These are phyloP conservation scores for Cuniculus paca DNA, from an alignment of 2,797 vertebrate genomes.

Conservation along the genomic window DNA sequence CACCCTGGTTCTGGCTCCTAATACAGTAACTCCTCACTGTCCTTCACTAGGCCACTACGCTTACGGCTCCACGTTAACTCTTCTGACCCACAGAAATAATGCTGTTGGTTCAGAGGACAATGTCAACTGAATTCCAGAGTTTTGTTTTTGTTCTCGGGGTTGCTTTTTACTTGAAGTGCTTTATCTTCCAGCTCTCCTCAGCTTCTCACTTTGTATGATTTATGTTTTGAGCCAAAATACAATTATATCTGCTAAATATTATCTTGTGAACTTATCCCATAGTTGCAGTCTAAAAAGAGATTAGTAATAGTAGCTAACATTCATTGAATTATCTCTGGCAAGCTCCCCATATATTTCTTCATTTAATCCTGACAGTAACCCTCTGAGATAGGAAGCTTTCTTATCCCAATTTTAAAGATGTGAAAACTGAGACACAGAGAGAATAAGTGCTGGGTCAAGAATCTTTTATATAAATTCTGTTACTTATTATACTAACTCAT, in stretches of 20 bases:
- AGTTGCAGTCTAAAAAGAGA: conserved; percentile 32
- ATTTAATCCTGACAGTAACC: background rate
- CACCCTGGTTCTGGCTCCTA: background rate
- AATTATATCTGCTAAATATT: background rate
- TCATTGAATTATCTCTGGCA: conserved; percentile 10
- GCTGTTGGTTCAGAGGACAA: background rate
- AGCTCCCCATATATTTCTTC: background rate
- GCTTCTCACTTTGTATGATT: conserved; percentile 2
- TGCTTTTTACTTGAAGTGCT: background rate
- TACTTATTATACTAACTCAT: background rate
- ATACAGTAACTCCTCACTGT: background rate
- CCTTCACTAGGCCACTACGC: background rate
- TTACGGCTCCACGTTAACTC: background rate
- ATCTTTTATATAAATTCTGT: conserved; percentile 36
- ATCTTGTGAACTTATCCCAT: conserved; percentile 37
- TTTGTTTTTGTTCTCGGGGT: background rate
- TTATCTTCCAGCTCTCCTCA: background rate
- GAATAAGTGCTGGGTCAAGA: background rate
- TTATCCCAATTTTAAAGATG: conserved; percentile 60
- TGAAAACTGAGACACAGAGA: conserved; percentile 28
- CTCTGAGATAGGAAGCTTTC: conserved; percentile 19
- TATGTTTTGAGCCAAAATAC: conserved; percentile 40
- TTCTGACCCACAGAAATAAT: background rate
- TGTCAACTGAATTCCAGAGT: conserved; percentile 20
- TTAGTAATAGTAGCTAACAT: background rate